phyloP scores from a whole-genome alignment of 1,140 invertebrate genomes.

The Eufriesea mexicana region DNA sequence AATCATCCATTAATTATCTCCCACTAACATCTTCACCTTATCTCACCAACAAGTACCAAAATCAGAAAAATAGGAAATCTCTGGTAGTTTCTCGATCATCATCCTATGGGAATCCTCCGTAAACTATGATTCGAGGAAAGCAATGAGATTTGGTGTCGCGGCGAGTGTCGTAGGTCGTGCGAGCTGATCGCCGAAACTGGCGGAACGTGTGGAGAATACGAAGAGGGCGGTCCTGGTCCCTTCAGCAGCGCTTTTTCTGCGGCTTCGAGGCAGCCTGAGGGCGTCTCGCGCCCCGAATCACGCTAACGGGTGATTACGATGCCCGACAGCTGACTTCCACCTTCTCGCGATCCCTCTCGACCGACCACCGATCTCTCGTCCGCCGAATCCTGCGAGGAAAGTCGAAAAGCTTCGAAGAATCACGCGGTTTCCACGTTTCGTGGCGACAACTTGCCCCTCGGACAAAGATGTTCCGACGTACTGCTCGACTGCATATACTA shows the following conservation, averaged over 20 bases:
- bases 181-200: conserved; percentile 27
- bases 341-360: background rate
- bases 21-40: too few relatives aligned
- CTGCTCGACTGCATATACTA: too few relatives aligned
- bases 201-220: conserved; percentile 41
- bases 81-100: too few relatives aligned
- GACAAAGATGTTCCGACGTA: too few relatives aligned
- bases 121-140: background rate
- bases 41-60: too few relatives aligned
- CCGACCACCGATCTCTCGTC: background rate
- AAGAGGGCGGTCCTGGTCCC: conserved; percentile 22
- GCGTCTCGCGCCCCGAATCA: conserved; percentile 10
- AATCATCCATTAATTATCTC: too few relatives aligned
- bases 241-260: conserved; percentile 26
- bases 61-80: too few relatives aligned
- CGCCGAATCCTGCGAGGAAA: background rate
- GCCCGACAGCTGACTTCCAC: conserved; percentile 25
- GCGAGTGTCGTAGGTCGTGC: conserved; percentile 44
- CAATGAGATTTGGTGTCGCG: too few relatives aligned
- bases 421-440: too few relatives aligned
- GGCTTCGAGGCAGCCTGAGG: conserved; percentile 23
- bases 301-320: conserved; percentile 43
- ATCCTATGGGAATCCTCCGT: too few relatives aligned
- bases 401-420: too few relatives aligned
- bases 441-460: too few relatives aligned